Evolutionary conservation across 2,113 vertebrate species (phyloP), one percentile per base, ranked within the genome.

Genomic region (Ptilonorhynchus violaceus): DNA sequence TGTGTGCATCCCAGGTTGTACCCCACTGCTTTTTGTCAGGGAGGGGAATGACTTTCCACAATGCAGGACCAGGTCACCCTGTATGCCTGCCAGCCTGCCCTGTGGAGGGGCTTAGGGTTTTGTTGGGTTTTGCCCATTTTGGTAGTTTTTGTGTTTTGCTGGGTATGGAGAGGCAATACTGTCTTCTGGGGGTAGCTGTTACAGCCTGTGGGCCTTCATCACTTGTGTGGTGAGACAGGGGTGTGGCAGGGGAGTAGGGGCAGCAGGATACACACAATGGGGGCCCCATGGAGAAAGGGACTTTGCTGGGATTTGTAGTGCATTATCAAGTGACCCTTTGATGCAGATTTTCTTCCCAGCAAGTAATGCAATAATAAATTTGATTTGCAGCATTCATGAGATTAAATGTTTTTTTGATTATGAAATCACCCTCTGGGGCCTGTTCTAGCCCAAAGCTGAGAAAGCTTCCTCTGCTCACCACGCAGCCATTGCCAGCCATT

Each of bases 351-450:
- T 94, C 93, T 90, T 94, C 80, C 75, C 30, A n/a, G 86, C 86
- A 88, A 96, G 83, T 97, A 97, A 98, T 97, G 97, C 97, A 98
- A 97, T 97, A 97, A 97, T 97, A 98, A 97, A 98, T 97, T 94
- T 97, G 93, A 97, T 98, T 98, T 98, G 96, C 52, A 96, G 96
- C 62, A 25, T 96, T 96, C 97, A 92, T 92, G 94, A 96, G 97
- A 98, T 98, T 98, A 98, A 98, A 96, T 97, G 96, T 93, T 98
- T 98, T 96, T 95, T 96, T 97, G 73, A 95, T 81, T 87, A 97
- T 97, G 95, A 97, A 98, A 98, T 98, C 97, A 95, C 93, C 85
- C 98, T 98, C 97, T 60, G 94, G 97, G 97, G 98, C 64, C 97
- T 96, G 77, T 96, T 98, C 95, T 97, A 97, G 94, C 90, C 97